phyloP scores from a whole-genome alignment of 1,140 invertebrate genomes.

The Meloidogyne chitwoodi region DNA sequence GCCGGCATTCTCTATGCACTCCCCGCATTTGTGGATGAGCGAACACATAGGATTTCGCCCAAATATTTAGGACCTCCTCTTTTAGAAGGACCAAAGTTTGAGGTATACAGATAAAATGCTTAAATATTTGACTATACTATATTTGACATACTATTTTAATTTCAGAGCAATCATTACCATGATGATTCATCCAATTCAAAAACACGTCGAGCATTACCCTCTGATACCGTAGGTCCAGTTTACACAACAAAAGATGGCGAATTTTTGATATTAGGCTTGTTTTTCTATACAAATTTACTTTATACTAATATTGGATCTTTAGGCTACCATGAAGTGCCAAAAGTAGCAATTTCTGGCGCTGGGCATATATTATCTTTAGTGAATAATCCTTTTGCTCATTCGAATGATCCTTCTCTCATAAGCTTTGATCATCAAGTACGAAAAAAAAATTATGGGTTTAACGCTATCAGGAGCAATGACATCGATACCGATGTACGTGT shows the following conservation, averaged over 20 bases:
- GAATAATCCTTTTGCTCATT: not conserved
- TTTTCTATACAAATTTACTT: not conserved
- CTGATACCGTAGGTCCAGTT: slow-evolving; percentile 24
- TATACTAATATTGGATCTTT: not conserved
- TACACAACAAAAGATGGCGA: slow-evolving; percentile 37
- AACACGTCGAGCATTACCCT: not conserved
- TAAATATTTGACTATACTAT: too few relatives aligned
- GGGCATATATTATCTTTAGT: not conserved
- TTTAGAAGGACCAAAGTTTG: slow-evolving; percentile 58
- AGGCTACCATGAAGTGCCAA: slow-evolving; percentile 36
- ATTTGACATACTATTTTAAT: too few relatives aligned
- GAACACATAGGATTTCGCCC: slow-evolving; percentile 63
- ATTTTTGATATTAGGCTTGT: slow-evolving; percentile 37
- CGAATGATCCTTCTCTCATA: not conserved
- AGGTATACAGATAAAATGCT: not conserved
- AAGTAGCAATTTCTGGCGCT: not conserved
- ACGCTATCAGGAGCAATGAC: not conserved
- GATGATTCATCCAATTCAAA: not conserved
- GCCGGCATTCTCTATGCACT: slow-evolving; percentile 81
- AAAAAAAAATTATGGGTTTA: too few relatives aligned
- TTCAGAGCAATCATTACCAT: not conserved
- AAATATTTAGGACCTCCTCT: slow-evolving; percentile 57
- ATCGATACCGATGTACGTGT: not conserved
- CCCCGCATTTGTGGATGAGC: slow-evolving; percentile 81
- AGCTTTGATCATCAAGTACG: not conserved